These are phyloP conservation scores for Trimorus sp. DNA, from an alignment of 2,888 invertebrate genomes.

Conservation along the genomic window DNA sequence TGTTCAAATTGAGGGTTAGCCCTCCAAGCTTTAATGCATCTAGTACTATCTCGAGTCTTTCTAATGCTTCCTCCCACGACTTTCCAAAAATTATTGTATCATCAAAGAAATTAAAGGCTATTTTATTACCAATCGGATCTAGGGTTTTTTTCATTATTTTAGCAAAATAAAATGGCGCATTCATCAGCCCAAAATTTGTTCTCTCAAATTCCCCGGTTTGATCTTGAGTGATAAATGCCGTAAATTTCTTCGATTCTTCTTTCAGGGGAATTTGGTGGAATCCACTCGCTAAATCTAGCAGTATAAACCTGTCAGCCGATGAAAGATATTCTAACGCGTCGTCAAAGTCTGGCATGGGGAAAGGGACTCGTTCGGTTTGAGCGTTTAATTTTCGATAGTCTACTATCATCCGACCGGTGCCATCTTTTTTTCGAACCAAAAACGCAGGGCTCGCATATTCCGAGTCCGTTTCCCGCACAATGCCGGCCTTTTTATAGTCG, in stretches of 20 bases:
- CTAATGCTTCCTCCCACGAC: background rate
- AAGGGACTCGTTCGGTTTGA: background rate
- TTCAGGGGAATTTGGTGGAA: background rate
- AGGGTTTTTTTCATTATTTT: constrained; percentile 18
- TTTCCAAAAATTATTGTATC: constrained; percentile 12
- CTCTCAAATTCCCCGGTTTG: constrained; percentile 6
- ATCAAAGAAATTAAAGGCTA: constrained; percentile 16
- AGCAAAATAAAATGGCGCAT: constrained; percentile 16
- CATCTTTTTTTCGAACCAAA: constrained; percentile 14
- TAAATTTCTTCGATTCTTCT: constrained; percentile 3
- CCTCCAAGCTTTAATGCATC: constrained; percentile 54
- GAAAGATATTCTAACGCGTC: background rate
- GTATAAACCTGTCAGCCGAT: background rate
- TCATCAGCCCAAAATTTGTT: background rate
- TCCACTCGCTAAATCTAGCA: constrained; percentile 7
- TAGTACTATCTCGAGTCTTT: background rate
- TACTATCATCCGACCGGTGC: constrained; percentile 5
- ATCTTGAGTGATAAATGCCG: constrained; percentile 13
- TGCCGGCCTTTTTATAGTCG: background rate
- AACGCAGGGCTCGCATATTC: constrained; percentile 16
- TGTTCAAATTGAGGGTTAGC: constrained; percentile 70
- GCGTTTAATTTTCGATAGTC: constrained; percentile 15
- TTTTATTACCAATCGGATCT: constrained; percentile 20
- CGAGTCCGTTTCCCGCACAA: constrained; percentile 2
- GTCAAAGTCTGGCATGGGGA: constrained; percentile 12